These are phyloP conservation scores for Hydra vulgaris DNA, from an alignment of 30 jellyfish, hydroid and myxozoan genomes.

Conservation along the genomic window DNA sequence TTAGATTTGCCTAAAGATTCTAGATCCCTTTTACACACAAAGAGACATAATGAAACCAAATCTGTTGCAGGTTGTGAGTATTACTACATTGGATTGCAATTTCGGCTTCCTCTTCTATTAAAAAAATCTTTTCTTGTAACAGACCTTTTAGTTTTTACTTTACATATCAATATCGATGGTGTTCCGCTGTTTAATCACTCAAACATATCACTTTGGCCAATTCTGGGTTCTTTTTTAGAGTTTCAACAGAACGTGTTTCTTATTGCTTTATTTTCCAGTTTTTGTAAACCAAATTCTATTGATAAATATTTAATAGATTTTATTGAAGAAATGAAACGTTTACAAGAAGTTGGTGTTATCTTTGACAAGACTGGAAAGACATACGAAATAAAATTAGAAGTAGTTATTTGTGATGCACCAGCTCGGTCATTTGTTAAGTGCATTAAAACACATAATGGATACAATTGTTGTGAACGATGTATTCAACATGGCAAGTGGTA, in stretches of 20 bases:
- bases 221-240: conserved; percentile 4
- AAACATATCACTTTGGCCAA: conserved; percentile 19
- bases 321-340: not conserved
- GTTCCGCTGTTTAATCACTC: conserved; percentile 13
- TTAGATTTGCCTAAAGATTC: conserved; percentile 19
- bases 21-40: conserved; percentile 18
- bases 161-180: conserved; percentile 13
- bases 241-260: conserved; percentile 5
- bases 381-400: not conserved
- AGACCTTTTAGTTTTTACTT: not conserved
- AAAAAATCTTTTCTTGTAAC: not conserved
- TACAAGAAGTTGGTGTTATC: not conserved
- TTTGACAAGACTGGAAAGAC: not conserved
- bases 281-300: conserved; percentile 16
- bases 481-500: conserved; percentile 11
- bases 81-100: not conserved
- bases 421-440: conserved; percentile 32
- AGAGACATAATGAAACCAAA: not conserved
- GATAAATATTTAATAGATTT: too few relatives aligned
- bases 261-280: conserved; percentile 30
- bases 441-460: conserved; percentile 19
- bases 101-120: not conserved
- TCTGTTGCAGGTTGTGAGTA: not conserved
- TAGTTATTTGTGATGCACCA: conserved; percentile 35
- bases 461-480: conserved; percentile 23